Percentiles rank a stretch among this genome's conserved stretches.
phyloP scores from a whole-genome alignment of 2,888 invertebrate species.

The Microplitis manilae region DNA sequence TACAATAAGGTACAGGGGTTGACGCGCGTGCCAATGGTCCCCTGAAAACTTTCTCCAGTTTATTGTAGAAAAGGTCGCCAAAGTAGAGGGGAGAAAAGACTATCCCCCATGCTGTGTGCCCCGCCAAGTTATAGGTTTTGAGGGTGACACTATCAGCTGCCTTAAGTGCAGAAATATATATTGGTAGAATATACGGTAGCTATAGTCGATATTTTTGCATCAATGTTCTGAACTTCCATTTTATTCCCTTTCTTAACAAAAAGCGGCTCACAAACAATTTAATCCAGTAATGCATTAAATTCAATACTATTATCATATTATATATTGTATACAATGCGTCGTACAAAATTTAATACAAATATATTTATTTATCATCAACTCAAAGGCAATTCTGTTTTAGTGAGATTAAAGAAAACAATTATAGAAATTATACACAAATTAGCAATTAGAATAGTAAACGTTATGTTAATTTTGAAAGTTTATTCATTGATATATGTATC shows the following conservation, averaged over 20 bases:
- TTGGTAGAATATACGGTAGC: slow-evolving; percentile 31
- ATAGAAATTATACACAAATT: no score
- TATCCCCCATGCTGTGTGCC: slow-evolving; percentile 14
- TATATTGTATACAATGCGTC: no score
- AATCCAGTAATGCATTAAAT: no score
- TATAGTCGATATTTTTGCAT: slow-evolving; percentile 24
- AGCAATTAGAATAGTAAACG: no score
- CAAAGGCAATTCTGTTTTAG: no score
- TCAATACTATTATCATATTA: no score
- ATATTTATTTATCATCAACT: no score
- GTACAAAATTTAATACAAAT: no score
- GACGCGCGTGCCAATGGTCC: slow-evolving; percentile 66
- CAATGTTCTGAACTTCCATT: slow-evolving; percentile 1
- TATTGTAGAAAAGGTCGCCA: slow-evolving; percentile 53
- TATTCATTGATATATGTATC: background rate
- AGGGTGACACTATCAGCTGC: slow-evolving; percentile 66
- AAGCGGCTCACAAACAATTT: background rate
- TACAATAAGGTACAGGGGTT: slow-evolving; percentile 45
- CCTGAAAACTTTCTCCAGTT: slow-evolving; percentile 67
- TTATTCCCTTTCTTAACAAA: background rate
- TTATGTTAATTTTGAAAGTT: no score
- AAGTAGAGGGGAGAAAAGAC: slow-evolving; percentile 45
- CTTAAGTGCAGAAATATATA: slow-evolving; percentile 47
- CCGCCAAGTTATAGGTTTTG: slow-evolving; percentile 28
- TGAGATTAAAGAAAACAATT: no score